A percentile compares a stretch with the other conserved stretches of the same genome.
phyloP scores from a whole-genome alignment of 2,113 vertebrate species.

The Seriola quinqueradiata region DNA sequence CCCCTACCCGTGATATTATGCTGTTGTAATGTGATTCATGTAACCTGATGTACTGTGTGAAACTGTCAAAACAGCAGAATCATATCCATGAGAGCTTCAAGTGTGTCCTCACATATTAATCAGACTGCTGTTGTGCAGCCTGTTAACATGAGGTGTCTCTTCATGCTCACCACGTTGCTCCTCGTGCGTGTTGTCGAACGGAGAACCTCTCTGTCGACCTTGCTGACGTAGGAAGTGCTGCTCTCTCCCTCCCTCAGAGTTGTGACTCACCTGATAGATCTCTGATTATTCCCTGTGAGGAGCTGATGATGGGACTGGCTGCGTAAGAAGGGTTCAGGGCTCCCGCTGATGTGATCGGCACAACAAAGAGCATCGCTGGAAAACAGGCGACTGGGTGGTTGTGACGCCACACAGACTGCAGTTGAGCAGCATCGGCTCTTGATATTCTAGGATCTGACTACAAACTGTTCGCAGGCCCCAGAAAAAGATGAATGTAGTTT shows the following conservation, averaged over 20 bases:
- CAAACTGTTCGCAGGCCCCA: conserved; percentile 14
- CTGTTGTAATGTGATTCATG: conserved; percentile 5
- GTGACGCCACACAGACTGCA: conserved; percentile 16
- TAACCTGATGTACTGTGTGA: background rate
- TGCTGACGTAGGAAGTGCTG: conserved; percentile 68
- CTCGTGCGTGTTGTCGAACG: conserved; percentile 1
- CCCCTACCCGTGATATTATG: background rate
- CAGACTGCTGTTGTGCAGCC: background rate
- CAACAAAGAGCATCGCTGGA: conserved; percentile 54
- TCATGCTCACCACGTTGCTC: background rate
- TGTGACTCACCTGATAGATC: conserved; percentile 81
- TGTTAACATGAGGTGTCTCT: background rate
- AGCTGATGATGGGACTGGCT: conserved; percentile 63
- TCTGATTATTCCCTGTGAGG: conserved; percentile 74
- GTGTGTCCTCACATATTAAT: conserved; percentile 18
- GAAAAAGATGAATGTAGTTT: background rate
- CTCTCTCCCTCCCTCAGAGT: conserved; percentile 57
- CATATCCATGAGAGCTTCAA: background rate
- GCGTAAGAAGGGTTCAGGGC: conserved; percentile 43
- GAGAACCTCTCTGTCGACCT: conserved; percentile 55
- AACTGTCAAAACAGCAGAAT: background rate
- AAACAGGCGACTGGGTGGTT: conserved; percentile 18
- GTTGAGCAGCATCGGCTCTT: background rate
- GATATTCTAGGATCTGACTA: conserved; percentile 15
- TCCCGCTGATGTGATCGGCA: conserved; percentile 62